Evolutionary conservation across 2,888 invertebrate genomes (phyloP), one percentile per base, ranked within the genome.

Genomic region (Itoplectis maculator): DNA sequence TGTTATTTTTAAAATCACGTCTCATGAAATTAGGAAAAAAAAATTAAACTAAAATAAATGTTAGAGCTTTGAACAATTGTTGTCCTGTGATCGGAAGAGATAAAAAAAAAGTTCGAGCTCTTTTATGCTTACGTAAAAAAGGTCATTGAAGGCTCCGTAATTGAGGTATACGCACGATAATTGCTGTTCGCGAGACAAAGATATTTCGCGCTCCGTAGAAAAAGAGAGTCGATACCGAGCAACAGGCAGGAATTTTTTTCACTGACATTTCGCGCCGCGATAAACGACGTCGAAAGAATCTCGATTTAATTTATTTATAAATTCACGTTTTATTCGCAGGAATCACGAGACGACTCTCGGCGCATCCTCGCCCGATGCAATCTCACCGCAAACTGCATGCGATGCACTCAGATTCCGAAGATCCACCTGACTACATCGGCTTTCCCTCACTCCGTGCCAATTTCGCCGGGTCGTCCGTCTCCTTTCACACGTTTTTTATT

Each of bases 351-450:
- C 11, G 15, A 18, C 15, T 59, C 37, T 15, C 11, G n/a, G 23
- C 42, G 42, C 54, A 70, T 56, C 70, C 45, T 59, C 56, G 23
- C 56, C 15, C 56, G 45, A 45, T 56, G 70, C 56, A 18, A 70
- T 56, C 29, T 13, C 13, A 45, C 56, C 15, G 29, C 59, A 45
- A 54, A 70, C 70, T 70, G 70, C 54, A 40, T 42, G 59, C 11
- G 6, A 45, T 35, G 15, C 42, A 59, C 56, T 37, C 29, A n/a
- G 6, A 42, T 15, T 42, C 18, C 59, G 11, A 35, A 61, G 59
- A 61, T 61, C 8, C 6, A 59, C 20, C 35, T 29, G 29, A n/a
- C 29, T 5, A 35, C 15, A 59, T 37, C 59, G 15, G 15, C 15
- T 7, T 40, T n/a, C 35, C 37, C 9, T 37, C 37, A 61, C 59